Base-by-base conservation (phyloP, 2,888 invertebrate species). In the Tridacna crocea region DNA sequence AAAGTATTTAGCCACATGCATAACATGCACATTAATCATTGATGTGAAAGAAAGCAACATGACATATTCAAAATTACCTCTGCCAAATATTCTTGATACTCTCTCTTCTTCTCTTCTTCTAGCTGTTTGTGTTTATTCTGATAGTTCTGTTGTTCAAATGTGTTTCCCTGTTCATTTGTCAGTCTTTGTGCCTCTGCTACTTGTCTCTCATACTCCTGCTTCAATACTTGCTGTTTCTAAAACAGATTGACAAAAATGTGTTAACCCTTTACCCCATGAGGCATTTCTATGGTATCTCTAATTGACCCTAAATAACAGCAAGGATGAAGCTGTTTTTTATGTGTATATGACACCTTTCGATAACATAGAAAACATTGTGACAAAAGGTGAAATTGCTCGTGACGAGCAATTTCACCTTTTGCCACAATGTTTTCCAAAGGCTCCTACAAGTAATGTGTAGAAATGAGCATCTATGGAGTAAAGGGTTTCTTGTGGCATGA, bases 11-110 rank as follows among this genome's bases (percentile, higher is more conserved):
- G 17, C 13, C 51, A 13, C 17, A 13, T 51, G 51, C 17, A 51
- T 51, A 17, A 51, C 55, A 55, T 55, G 8, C 36, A 36, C 8
- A 8, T 36, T 36, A 36, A 36, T 36, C 8, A 8, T 36, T 36
- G 36, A 36, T 8, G 8, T 36, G 36, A 36, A 36, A 36, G 36
- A 36, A 36, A 36, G 8, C 36, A 36, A 36, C 2, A 2, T 36
- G 36, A 36, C 2, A 36, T 36, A 36, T 4, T 8, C 36, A 36
- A 36, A 36, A 36, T 74, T 78, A 90, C 91, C 88, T 88, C 63
- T 15, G 87, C 82, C 13, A 92, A 77, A 75, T 87, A 87, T 72
- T 90, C 81, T 75, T 93, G 91, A 82, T 92, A 93, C 72, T 93
- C 93, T 26, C 80, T 80, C 51, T 88, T 88, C 79, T 92, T 87